Conservation (phyloP, 1,140 invertebrate species). For the Maconellicoccus hirsutus region DNA sequence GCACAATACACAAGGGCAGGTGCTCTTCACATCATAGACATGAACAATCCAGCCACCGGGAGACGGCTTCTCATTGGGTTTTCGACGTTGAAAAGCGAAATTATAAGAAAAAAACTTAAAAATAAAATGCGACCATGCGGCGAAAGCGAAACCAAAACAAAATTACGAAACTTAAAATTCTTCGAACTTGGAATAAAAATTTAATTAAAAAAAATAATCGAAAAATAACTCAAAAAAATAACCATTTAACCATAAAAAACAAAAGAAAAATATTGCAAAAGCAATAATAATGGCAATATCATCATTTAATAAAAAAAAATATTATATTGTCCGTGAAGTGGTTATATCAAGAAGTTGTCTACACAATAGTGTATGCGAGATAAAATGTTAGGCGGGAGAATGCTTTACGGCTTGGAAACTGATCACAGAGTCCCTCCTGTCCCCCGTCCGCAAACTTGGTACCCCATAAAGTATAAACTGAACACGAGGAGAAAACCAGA, state of each 20-base stretch:
- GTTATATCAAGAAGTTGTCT: slow-evolving; percentile 21
- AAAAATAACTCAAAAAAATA: background rate
- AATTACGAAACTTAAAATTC: background rate
- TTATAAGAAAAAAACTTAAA: background rate
- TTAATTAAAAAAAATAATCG: background rate
- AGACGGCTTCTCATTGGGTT: too few relatives aligned
- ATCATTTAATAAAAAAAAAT: background rate
- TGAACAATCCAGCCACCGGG: background rate
- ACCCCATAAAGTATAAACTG: slow-evolving; percentile 18
- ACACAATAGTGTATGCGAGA: slow-evolving; percentile 21
- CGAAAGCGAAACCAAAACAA: background rate
- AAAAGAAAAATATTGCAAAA: background rate
- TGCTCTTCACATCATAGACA: background rate
- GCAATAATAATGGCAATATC: slow-evolving; percentile 2
- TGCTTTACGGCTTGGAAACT: slow-evolving; percentile 22
- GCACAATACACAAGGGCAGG: background rate
- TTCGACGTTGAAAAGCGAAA: background rate
- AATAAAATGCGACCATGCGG: background rate
- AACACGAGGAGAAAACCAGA: slow-evolving; percentile 12
- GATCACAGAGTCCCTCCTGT: slow-evolving; percentile 18
- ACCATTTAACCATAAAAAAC: background rate
- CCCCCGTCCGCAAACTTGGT: slow-evolving; percentile 6
- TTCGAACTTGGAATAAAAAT: too few relatives aligned
- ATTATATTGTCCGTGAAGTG: slow-evolving; percentile 15
- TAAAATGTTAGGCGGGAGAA: slow-evolving; percentile 22